Base-by-base conservation (phyloP, 2,888 invertebrate genomes). In the Caenorhabditis doughertyi region DNA sequence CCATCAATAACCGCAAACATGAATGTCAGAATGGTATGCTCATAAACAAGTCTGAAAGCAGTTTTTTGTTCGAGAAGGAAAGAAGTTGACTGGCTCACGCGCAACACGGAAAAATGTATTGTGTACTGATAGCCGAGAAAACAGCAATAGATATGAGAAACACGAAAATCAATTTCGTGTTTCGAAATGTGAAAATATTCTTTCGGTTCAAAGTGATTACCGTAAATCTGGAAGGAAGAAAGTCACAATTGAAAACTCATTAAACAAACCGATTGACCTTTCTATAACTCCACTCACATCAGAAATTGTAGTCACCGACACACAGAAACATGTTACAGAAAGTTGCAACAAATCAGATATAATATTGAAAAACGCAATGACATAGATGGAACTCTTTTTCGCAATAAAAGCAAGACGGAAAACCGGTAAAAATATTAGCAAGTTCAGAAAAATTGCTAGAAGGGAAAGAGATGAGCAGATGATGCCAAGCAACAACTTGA, bases 21-120 rank as follows among this genome's bases (percentile, higher is more conserved):
- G 23, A 71, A 42, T n/a, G 71, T 60, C 42, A 71, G 47, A 8
- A 71, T 58, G 29, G 29, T 23, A 11, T 71, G 58, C 9, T 71
- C 71, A 21, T 29, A 47, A 35, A 71, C 60, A 35, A 71, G 60
- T 8, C 71, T 71, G 47, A n/a, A 71, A 55, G 2, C 3, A 4
- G 16, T 32, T 7, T 32, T 32, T 4, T 32, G 4, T 4, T 7
- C 4, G 9, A 4, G 4, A 32, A 9, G 5, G 32, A 4, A 39
- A 23, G 0, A 35, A 9, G 21, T 7, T 4, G 3, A 8, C 9
- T 27, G 0, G 3, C 71, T 58, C 18, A 71, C 71, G 49, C 58
- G 16, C 71, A 71, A 35, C 71, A 71, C 0, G 71, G 71, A 13
- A 58, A 47, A 5, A 71, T 13, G 9, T 18, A 44, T 16, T 71